A percentile compares a stretch with the other conserved stretches of the same genome.
Evolutionary conservation across 2,888 invertebrate genomes (phyloP).

Genomic region (Stenichneumon culpator): DNA sequence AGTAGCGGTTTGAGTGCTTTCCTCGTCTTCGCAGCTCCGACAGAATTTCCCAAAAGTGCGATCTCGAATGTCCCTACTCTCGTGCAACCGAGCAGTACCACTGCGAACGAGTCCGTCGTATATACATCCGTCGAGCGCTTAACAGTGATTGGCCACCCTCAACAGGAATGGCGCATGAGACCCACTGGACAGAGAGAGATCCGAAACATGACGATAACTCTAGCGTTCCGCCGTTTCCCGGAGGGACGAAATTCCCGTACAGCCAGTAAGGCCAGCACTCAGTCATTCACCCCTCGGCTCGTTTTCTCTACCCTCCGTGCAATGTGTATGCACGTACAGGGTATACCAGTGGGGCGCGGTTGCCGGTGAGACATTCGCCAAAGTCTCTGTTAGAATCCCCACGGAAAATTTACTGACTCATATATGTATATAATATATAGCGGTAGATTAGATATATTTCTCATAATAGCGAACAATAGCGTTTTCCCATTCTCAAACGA

Average conservation of each 20-base stretch:
- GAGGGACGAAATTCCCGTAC: neutral
- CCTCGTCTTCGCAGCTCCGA: constrained; percentile 61
- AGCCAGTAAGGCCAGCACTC: constrained; percentile 18
- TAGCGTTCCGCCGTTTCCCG: neutral
- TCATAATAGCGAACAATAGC: constrained; percentile 6
- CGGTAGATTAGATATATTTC: constrained; percentile 5
- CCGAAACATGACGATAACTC: constrained; percentile 5
- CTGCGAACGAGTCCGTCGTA: neutral
- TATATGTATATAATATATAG: neutral
- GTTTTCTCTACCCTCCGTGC: constrained; percentile 37
- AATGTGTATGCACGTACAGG: neutral
- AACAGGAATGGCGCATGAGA: neutral
- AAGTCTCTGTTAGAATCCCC: constrained; percentile 21
- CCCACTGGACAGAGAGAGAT: neutral
- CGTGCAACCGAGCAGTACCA: neutral
- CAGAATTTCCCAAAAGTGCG: constrained; percentile 72
- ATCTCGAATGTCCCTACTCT: constrained; percentile 37
- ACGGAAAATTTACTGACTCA: constrained; percentile 4
- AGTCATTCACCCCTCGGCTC: constrained; percentile 51
- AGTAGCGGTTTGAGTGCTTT: constrained; percentile 4
- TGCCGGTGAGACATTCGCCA: constrained; percentile 33
- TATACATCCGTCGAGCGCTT: neutral
- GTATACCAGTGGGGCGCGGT: constrained; percentile 13
- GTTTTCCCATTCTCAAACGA: neutral
- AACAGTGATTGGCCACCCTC: constrained; percentile 8